A percentile compares a stretch with the other conserved stretches of the same genome.
Evolutionary conservation across 2,888 invertebrate species (phyloP).

Genomic region (Trichogramma dendrolimi): DNA sequence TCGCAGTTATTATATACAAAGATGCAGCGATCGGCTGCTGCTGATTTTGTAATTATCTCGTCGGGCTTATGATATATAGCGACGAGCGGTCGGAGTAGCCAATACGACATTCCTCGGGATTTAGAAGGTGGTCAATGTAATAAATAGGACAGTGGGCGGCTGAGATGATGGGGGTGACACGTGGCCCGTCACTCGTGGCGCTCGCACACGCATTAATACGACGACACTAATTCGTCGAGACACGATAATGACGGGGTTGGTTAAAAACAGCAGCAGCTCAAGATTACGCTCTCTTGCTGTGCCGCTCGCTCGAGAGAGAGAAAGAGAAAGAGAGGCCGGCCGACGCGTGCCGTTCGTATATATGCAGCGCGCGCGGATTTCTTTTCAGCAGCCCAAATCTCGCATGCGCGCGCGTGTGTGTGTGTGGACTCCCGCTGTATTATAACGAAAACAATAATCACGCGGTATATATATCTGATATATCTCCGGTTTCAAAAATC

Average conservation of each 20-base stretch:
- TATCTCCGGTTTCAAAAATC: constrained; percentile 21
- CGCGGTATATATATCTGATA: neutral
- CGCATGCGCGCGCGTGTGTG: neutral
- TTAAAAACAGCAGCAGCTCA: constrained; percentile 31
- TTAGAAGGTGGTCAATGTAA: no score
- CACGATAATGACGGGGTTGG: constrained; percentile 47
- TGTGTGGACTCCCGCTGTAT: constrained; percentile 19
- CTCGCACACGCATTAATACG: constrained; percentile 27
- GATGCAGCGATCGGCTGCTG: no score
- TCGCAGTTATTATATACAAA: no score
- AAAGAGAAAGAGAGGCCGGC: neutral
- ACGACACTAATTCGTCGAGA: constrained; percentile 44
- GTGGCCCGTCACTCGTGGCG: neutral
- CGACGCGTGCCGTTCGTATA: constrained; percentile 33
- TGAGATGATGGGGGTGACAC: no score
- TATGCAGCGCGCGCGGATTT: no score
- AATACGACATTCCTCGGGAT: no score
- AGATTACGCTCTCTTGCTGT: constrained; percentile 8
- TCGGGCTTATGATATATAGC: no score
- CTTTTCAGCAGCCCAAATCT: no score
- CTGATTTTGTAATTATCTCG: no score
- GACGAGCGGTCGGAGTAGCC: no score
- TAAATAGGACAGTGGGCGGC: no score
- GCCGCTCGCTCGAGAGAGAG: neutral
- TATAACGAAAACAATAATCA: constrained; percentile 31